Evolutionary conservation across 2,888 invertebrate species (phyloP).

Genomic region (Yponomeuta cagnagella): DNA sequence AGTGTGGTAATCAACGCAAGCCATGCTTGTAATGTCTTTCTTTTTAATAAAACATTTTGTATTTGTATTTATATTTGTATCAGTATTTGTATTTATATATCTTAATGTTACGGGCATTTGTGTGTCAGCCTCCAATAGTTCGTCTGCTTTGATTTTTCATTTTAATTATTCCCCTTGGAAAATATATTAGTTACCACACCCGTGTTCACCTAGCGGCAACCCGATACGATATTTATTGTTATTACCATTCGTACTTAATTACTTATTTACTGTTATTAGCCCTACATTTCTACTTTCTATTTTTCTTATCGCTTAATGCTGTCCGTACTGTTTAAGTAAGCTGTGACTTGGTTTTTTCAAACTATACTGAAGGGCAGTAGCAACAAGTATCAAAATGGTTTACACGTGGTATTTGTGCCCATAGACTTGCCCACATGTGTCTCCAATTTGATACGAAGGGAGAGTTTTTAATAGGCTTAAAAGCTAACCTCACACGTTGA

Average conservation of each 20-base stretch:
- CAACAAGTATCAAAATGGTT: background rate
- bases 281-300: slow-evolving; percentile 3
- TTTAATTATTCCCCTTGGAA: too few relatives aligned
- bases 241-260: background rate
- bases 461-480: slow-evolving; percentile 1
- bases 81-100: too few relatives aligned
- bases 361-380: background rate
- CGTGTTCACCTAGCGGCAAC: background rate
- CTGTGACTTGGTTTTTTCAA: background rate
- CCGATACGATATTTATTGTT: background rate
- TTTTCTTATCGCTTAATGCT: background rate
- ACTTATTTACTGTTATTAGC: background rate
- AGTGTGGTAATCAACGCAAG: too few relatives aligned
- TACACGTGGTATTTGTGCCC: background rate
- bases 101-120: too few relatives aligned
- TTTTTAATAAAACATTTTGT: too few relatives aligned
- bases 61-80: too few relatives aligned
- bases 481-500: background rate
- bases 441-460: background rate
- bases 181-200: background rate
- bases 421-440: background rate
- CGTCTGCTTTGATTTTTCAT: too few relatives aligned
- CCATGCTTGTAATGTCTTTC: too few relatives aligned
- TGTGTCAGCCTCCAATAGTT: too few relatives aligned
- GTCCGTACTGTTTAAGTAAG: background rate